Conservation (phyloP, 2,797 vertebrate genomes). For the Parambassis ranga region DNA sequence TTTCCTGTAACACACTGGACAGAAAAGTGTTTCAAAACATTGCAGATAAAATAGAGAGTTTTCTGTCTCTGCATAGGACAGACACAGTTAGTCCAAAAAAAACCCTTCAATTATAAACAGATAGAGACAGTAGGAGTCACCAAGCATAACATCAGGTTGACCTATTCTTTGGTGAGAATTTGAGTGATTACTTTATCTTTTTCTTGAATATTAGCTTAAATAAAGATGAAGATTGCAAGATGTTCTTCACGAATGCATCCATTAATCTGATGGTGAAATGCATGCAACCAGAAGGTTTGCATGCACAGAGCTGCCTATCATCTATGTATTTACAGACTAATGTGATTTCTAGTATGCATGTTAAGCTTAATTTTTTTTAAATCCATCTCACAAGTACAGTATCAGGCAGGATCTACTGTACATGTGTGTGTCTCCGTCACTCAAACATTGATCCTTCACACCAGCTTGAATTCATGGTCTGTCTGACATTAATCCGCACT, state of each 20-base stretch:
- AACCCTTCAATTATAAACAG: neutral
- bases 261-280: too few species aligned
- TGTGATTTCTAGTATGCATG: too few species aligned
- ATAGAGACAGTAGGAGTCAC: too few species aligned
- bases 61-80: neutral
- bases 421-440: constrained; percentile 4
- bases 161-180: neutral
- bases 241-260: too few species aligned
- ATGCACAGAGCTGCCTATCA: neutral
- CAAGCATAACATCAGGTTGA: neutral
- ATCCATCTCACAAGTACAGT: neutral
- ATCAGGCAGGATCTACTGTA: neutral
- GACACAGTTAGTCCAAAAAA: too few species aligned
- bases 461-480: constrained; percentile 18
- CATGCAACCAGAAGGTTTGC: too few species aligned
- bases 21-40: neutral
- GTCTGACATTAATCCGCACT: constrained; percentile 39
- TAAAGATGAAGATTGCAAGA: too few species aligned
- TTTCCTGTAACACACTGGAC: neutral
- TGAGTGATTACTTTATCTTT: too few species aligned
- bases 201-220: too few species aligned
- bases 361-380: too few species aligned
- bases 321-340: neutral
- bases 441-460: constrained; percentile 30
- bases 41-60: neutral